phyloP scores from a whole-genome alignment of 2,888 invertebrate species.

The Pycnomerus fuliginosus region DNA sequence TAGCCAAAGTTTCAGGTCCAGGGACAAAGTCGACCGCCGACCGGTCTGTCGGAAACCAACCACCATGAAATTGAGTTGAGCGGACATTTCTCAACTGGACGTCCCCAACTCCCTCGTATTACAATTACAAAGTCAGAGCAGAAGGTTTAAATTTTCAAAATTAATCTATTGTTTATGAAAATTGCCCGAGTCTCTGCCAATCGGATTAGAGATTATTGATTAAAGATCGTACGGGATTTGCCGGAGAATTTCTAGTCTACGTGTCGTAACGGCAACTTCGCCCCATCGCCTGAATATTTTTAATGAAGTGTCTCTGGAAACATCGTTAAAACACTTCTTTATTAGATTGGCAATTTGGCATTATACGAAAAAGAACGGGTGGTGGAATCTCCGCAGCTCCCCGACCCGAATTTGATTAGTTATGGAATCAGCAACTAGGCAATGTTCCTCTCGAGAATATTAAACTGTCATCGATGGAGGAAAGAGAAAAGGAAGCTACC shows the following conservation, averaged over 20 bases:
- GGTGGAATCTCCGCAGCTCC: constrained; percentile 35
- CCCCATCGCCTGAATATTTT: constrained; percentile 35
- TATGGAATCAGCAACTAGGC: constrained; percentile 42
- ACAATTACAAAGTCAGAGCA: too few relatives aligned
- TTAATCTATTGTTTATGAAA: too few relatives aligned
- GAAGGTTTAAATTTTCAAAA: too few relatives aligned
- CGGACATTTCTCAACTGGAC: constrained; percentile 46
- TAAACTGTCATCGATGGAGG: constrained; percentile 40
- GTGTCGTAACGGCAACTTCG: constrained; percentile 16
- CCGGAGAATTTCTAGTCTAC: constrained; percentile 7
- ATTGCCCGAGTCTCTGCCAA: too few relatives aligned
- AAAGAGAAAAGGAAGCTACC: constrained; percentile 23
- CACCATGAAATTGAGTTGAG: constrained; percentile 50
- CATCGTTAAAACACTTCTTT: constrained; percentile 45
- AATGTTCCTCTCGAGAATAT: constrained; percentile 40
- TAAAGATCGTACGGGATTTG: too few relatives aligned
- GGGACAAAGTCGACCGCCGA: too few relatives aligned
- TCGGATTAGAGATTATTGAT: constrained; percentile 3
- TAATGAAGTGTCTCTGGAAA: constrained; percentile 46
- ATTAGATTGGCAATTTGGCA: constrained; percentile 48
- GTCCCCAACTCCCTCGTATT: too few relatives aligned
- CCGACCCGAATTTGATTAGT: constrained; percentile 45
- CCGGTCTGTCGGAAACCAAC: constrained; percentile 44
- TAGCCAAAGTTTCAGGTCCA: too few relatives aligned
- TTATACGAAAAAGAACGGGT: constrained; percentile 37